These are phyloP conservation scores for Orius insidiosus DNA, from an alignment of 1,140 invertebrate species.

Conservation along the genomic window DNA sequence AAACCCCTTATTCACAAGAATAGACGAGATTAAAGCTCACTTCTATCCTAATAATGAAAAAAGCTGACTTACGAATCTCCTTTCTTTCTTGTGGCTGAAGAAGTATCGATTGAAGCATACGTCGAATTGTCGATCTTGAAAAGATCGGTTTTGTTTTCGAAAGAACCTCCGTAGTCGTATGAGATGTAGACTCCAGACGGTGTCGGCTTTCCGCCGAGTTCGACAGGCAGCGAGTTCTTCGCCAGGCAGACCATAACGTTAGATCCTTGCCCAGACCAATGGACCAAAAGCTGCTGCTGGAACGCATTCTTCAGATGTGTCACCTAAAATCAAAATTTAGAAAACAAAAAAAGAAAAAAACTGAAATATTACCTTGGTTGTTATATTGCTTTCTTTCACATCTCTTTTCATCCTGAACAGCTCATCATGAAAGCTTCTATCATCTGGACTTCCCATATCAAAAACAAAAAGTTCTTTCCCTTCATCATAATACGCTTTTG, in stretches of 20 bases:
- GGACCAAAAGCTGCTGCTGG: slow-evolving; percentile 69
- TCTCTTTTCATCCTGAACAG: no score
- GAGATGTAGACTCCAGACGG: slow-evolving; percentile 68
- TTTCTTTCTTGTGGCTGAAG: slow-evolving; percentile 61
- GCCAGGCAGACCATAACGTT: slow-evolving; percentile 75
- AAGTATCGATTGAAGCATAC: slow-evolving; percentile 64
- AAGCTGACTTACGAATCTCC: slow-evolving; percentile 45
- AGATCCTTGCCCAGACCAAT: slow-evolving; percentile 73
- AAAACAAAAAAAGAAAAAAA: no score
- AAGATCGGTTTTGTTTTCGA: slow-evolving; percentile 46
- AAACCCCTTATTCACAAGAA: no score
- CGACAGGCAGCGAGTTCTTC: slow-evolving; percentile 31
- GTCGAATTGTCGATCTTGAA: slow-evolving; percentile 36
- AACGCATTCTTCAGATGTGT: slow-evolving; percentile 40
- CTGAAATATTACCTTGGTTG: no score
- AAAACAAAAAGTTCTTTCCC: no score
- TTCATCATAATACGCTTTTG: no score
- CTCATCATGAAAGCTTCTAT: no score
- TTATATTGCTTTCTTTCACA: no score
- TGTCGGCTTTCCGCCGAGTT: slow-evolving; percentile 23
- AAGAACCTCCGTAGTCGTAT: slow-evolving; percentile 67
- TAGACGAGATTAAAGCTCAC: no score
- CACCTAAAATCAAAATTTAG: slow-evolving; percentile 26
- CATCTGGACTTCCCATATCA: no score
- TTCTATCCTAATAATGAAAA: no score